Evolutionary conservation across 2,113 vertebrate species (phyloP), one percentile per base, ranked within the genome.

Genomic region (Corythoichthys haematopterus): DNA sequence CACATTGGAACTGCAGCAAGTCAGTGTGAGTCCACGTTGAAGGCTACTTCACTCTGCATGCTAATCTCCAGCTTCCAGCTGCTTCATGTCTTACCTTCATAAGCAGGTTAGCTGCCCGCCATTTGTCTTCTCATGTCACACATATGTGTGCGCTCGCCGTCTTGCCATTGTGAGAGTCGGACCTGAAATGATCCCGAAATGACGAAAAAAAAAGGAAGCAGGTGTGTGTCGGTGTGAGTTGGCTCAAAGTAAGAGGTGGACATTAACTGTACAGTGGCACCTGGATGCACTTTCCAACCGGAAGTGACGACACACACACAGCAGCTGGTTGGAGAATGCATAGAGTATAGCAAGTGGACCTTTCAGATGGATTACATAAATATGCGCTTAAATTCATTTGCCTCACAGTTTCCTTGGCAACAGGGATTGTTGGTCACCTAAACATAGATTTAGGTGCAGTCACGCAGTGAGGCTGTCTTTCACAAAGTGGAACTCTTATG

Each of bases 391-490:
- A 84, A 76, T 81, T 82, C 70, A 79, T 86, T 85, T 83, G 73
- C 69, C 79, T 66, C 82, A 76, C 78, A 73, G 87, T 89, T 88
- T 80, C 86, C 84, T 66, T 89, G 86, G 87, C 85, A 90, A 90
- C 89, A 72, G 65, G 80, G 80, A 80, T 80, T 77, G 75, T 73
- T 80, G 70, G 84, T 80, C 72, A 77, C 76, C 80, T 84, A 83
- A 80, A 84, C 78, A 75, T 68, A 82, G 81, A 86, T 74, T 72
- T 67, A 84, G 72, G 70, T 72, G 73, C 70, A 76, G 69, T 67
- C 62, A 79, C 40, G 64, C 62, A 61, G 61, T 15, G 36, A 74
- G 68, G 74, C 65, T 16, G 45, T 1, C 37, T 71, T 62, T 48
- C 2, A 59, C 61, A 56, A 2, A 56, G 55, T 36, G 51, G 55